phyloP scores from a whole-genome alignment of 1,140 invertebrate genomes.

The Octopus bimaculoides region DNA sequence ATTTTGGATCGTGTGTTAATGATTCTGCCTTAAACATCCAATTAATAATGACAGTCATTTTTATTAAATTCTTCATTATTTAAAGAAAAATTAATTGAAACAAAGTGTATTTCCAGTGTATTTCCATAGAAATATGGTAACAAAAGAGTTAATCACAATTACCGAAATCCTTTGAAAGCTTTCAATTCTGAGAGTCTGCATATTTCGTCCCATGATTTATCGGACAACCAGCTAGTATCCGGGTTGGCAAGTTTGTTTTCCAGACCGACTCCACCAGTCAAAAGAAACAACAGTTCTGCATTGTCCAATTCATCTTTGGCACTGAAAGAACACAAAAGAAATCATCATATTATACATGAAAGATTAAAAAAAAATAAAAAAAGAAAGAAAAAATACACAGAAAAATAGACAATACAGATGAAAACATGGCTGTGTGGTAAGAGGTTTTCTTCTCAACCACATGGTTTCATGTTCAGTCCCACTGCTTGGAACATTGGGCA shows the following conservation, averaged over 20 bases:
- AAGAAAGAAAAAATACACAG: not conserved
- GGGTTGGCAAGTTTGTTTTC: slow-evolving; percentile 57
- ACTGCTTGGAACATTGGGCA: no score
- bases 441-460: no score
- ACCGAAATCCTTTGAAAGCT: slow-evolving; percentile 53
- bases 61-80: no score
- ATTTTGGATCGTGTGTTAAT: no score
- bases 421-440: no score
- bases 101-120: no score
- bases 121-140: no score
- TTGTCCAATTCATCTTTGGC: slow-evolving; percentile 49
- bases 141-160: not conserved
- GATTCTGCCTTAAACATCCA: no score
- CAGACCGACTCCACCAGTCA: slow-evolving; percentile 57
- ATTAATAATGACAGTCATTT: no score
- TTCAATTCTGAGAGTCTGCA: slow-evolving; percentile 52
- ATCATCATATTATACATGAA: not conserved
- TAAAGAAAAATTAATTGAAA: no score
- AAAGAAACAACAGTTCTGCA: slow-evolving; percentile 56
- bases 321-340: slow-evolving; percentile 29
- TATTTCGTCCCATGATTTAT: slow-evolving; percentile 58
- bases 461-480: no score
- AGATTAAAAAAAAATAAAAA: slow-evolving; percentile 7
- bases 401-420: not conserved
- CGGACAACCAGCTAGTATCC: slow-evolving; percentile 54